Evolutionary conservation across 2,888 invertebrate species (phyloP).

Genomic region (Gnatocerus cornutus): DNA sequence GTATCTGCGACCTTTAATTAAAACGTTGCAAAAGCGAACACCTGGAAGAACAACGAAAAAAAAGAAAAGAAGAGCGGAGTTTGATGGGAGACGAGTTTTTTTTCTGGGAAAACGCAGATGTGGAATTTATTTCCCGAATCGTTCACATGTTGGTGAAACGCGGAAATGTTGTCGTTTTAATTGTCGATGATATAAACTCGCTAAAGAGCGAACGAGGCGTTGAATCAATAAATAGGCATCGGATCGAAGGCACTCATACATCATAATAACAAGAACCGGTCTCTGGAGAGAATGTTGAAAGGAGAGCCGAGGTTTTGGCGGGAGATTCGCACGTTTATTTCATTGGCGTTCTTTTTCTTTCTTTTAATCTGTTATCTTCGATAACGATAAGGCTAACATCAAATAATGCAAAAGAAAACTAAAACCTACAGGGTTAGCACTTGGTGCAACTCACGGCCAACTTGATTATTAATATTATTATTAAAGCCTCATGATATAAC

Average conservation of each 20-base stretch:
- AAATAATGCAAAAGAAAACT: too few species aligned
- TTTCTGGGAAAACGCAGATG: constrained; percentile 13
- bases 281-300: constrained; percentile 21
- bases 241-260: constrained; percentile 35
- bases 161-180: constrained; percentile 27
- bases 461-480: too few species aligned
- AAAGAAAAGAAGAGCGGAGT: constrained; percentile 4
- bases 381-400: too few species aligned
- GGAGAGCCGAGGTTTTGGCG: constrained; percentile 36
- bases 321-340: constrained; percentile 18
- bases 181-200: constrained; percentile 31
- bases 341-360: too few species aligned
- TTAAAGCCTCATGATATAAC: too few species aligned
- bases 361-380: too few species aligned
- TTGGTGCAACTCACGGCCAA: too few species aligned
- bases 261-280: constrained; percentile 41
- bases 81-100: constrained; percentile 4
- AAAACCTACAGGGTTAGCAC: too few species aligned
- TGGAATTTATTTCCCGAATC: constrained; percentile 25
- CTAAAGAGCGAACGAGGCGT: constrained; percentile 30
- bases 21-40: constrained; percentile 6
- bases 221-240: constrained; percentile 44
- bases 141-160: constrained; percentile 26
- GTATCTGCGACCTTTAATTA: constrained; percentile 8
- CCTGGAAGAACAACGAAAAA: not conserved